phyloP scores from a whole-genome alignment of 2,113 vertebrate species.

The Serinus canaria region DNA sequence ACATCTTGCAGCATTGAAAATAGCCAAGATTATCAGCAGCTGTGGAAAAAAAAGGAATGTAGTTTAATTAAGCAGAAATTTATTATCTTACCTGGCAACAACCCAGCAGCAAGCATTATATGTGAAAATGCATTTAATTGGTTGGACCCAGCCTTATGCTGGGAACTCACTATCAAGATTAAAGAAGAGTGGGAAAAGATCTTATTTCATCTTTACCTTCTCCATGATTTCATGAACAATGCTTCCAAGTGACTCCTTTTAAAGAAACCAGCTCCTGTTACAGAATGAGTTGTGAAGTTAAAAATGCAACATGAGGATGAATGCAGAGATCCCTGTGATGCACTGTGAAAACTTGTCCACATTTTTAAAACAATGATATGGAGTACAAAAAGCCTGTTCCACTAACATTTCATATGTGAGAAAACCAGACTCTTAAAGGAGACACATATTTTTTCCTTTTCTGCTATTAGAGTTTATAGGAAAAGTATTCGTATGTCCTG shows the following conservation, averaged over 20 bases:
- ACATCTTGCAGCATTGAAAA: neutral
- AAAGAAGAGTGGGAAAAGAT: neutral
- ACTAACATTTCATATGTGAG: neutral
- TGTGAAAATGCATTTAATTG: neutral
- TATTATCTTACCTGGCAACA: slow-evolving; percentile 14
- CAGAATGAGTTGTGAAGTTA: neutral
- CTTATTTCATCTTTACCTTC: neutral
- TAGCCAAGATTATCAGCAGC: neutral
- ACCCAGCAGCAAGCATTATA: neutral
- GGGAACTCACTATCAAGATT: neutral
- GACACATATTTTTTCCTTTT: neutral
- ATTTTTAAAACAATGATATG: neutral
- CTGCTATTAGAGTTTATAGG: neutral
- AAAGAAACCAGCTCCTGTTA: neutral
- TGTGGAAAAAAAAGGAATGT: neutral
- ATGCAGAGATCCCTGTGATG: neutral
- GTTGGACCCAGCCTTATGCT: neutral
- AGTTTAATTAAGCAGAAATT: slow-evolving; percentile 21
- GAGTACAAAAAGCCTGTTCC: neutral
- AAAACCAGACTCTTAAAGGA: neutral
- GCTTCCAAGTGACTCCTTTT: neutral
- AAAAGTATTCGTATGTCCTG: neutral
- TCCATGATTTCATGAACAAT: neutral
- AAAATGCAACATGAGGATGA: neutral
- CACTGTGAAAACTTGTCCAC: neutral